Conservation (phyloP, 2,113 vertebrate species). For the Synodontis membranacea region DNA sequence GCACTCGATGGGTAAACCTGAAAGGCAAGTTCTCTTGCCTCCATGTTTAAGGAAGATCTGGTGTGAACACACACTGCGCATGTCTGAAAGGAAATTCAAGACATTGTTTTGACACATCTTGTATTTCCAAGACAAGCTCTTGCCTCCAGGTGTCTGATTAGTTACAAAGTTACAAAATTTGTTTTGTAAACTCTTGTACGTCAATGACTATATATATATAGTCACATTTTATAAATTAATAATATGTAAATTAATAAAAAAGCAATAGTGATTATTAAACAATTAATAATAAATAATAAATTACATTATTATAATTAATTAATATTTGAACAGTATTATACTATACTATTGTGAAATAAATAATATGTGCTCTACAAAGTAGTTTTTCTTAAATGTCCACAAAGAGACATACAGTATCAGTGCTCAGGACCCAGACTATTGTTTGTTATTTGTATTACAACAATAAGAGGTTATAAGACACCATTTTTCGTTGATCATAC, state of each 20-base stretch:
- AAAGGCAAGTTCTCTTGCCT: conserved; percentile 28
- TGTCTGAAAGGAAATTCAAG: neutral
- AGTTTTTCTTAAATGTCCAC: neutral
- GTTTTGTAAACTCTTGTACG: neutral
- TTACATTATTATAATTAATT: too few relatives aligned
- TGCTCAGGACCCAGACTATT: neutral
- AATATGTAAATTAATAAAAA: too few relatives aligned
- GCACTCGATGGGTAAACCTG: neutral
- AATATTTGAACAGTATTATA: too few relatives aligned
- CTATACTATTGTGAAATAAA: neutral
- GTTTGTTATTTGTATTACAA: neutral
- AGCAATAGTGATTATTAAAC: too few relatives aligned
- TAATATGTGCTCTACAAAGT: neutral
- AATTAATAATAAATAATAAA: too few relatives aligned
- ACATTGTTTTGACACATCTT: neutral
- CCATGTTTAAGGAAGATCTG: conserved; percentile 16
- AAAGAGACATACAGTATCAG: neutral
- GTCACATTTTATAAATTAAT: too few relatives aligned
- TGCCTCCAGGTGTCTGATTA: neutral
- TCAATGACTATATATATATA: neutral
- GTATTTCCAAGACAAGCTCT: conserved; percentile 6
- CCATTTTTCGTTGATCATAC: too few relatives aligned
- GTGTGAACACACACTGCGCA: neutral
- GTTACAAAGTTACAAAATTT: neutral
- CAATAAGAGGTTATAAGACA: neutral